Percentiles rank a stretch among this genome's conserved stretches.
phyloP scores from a whole-genome alignment of 2,113 vertebrate species.

The Petrocephalus zakoni region DNA sequence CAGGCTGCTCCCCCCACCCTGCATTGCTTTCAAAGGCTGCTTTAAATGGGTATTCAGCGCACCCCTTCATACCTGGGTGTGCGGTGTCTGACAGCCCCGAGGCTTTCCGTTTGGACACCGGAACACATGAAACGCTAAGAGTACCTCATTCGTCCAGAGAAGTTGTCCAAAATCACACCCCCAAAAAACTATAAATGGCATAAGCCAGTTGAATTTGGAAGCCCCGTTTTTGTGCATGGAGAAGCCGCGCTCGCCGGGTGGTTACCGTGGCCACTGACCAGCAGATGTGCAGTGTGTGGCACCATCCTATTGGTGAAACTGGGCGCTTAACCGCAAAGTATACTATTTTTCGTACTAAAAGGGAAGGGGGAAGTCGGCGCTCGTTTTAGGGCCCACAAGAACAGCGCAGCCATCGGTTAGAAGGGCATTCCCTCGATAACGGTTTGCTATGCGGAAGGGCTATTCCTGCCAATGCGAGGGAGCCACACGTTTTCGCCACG shows the following conservation, averaged over 20 bases:
- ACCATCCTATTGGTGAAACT: neutral
- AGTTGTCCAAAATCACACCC: neutral
- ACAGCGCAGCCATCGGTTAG: neutral
- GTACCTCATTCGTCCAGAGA: neutral
- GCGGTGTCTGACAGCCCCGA: neutral
- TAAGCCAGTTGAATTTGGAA: neutral
- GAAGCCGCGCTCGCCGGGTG: neutral
- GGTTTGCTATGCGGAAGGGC: neutral
- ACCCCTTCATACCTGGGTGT: neutral
- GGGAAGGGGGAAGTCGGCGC: neutral
- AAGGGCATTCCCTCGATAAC: neutral
- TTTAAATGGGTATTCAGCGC: neutral
- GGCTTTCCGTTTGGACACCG: neutral
- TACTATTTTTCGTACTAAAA: neutral
- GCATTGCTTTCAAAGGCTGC: neutral
- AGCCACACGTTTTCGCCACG: neutral
- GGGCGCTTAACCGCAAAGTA: neutral
- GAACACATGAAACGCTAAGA: neutral
- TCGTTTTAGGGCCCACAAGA: neutral
- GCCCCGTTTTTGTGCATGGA: neutral
- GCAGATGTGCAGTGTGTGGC: neutral
- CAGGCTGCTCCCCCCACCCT: too few relatives aligned
- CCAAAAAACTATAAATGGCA: neutral
- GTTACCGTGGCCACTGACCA: neutral
- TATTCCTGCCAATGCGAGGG: too few relatives aligned